phyloP scores from a whole-genome alignment of 2,113 vertebrate genomes.

The Oryzias javanicus region DNA sequence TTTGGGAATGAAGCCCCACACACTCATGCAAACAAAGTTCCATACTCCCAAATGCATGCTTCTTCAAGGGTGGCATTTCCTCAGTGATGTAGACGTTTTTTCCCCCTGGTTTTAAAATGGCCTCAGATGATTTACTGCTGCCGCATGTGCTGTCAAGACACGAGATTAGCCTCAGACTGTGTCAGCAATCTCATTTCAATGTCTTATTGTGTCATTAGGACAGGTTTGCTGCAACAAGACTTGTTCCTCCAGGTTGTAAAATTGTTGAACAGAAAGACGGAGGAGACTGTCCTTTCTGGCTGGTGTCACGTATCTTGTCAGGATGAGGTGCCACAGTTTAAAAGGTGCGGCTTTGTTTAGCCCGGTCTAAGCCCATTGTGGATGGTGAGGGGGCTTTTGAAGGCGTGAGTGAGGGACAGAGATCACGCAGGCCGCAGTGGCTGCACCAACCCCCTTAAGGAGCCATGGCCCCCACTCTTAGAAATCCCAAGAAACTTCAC shows the following conservation, averaged over 20 bases:
- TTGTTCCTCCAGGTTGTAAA: slow-evolving; percentile 9
- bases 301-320: slow-evolving; percentile 26
- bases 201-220: slow-evolving; percentile 12
- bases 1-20: no score
- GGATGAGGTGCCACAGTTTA: slow-evolving; percentile 31
- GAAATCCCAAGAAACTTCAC: slow-evolving; percentile 82
- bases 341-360: slow-evolving; percentile 74
- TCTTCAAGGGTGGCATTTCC: no score
- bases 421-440: slow-evolving; percentile 40
- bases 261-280: slow-evolving; percentile 15
- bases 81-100: no score
- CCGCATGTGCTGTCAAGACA: background rate
- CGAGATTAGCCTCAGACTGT: background rate
- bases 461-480: slow-evolving; percentile 64
- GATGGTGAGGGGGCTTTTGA: slow-evolving; percentile 36
- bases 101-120: no score
- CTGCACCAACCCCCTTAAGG: slow-evolving; percentile 75
- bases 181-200: slow-evolving; percentile 18
- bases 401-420: slow-evolving; percentile 30
- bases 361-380: slow-evolving; percentile 61
- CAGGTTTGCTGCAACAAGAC: slow-evolving; percentile 7
- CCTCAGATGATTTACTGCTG: background rate
- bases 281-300: slow-evolving; percentile 15
- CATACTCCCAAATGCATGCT: no score
- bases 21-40: no score